phyloP scores from a whole-genome alignment of 2,113 vertebrate species.

The Xenopus tropicalis region DNA sequence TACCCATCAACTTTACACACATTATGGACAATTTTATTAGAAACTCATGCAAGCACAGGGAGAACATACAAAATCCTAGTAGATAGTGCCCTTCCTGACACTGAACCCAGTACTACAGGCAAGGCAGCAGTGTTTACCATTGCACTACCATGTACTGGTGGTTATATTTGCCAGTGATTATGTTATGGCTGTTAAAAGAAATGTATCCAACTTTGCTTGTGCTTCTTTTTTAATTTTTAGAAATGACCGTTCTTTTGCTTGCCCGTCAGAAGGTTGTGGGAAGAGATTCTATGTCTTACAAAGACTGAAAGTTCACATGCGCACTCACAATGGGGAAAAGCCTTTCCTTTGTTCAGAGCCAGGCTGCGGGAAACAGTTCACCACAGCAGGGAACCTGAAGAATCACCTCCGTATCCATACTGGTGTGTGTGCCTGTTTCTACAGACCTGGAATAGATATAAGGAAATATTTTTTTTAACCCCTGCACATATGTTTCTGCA shows the following conservation, averaged over 20 bases:
- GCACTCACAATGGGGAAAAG: conserved; percentile 97
- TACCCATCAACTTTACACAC: no score
- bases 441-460: background rate
- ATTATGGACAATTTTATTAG: no score
- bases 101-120: no score
- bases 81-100: no score
- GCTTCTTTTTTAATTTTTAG: conserved; percentile 55
- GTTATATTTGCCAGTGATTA: no score
- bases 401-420: conserved; percentile 93
- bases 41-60: no score
- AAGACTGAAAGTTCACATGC: conserved; percentile 96
- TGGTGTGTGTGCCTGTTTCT: conserved; percentile 63
- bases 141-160: no score
- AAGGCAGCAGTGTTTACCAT: no score
- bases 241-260: conserved; percentile 92
- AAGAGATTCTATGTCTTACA: conserved; percentile 98
- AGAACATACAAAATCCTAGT: no score
- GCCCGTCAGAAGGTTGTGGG: conserved; percentile 90
- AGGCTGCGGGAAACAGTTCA: conserved; percentile 94
- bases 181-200: no score
- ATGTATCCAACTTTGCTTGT: no score
- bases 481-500: conserved; percentile 46
- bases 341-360: conserved; percentile 90
- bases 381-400: conserved; percentile 95
- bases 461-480: background rate